A percentile compares a stretch with the other conserved stretches of the same genome.
These are phyloP conservation scores for Caenorhabditis drosophilae DNA, from an alignment of 2,888 invertebrate species.

Conservation along the genomic window DNA sequence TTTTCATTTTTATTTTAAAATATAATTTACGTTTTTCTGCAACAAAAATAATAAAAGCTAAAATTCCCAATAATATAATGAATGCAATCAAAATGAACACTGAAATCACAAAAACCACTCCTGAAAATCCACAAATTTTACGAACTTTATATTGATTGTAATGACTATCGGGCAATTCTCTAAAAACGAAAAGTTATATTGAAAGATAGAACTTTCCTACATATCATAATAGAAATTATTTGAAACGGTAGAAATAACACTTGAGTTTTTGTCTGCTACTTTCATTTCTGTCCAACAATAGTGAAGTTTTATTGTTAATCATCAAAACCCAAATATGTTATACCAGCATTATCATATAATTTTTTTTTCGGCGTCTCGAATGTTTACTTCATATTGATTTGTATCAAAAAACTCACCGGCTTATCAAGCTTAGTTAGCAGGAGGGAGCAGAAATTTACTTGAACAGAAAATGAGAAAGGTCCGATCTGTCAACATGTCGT, in stretches of 20 bases:
- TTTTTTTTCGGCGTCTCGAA: no score
- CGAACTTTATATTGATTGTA: conserved; percentile 19
- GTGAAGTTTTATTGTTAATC: no score
- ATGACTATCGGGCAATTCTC: conserved; percentile 24
- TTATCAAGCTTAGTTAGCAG: conserved; percentile 3
- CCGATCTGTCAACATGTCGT: no score
- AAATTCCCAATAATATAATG: conserved; percentile 15
- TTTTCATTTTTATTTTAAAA: background rate
- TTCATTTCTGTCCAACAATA: no score
- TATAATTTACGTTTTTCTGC: conserved; percentile 25
- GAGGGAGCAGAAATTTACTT: background rate
- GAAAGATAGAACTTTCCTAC: conserved; percentile 8
- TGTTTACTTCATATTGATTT: conserved; percentile 4
- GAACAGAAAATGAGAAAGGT: no score
- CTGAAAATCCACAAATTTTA: conserved; percentile 27
- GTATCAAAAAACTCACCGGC: background rate
- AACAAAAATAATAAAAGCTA: conserved; percentile 24
- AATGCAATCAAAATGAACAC: conserved; percentile 18
- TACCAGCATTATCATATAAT: no score
- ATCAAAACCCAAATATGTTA: no score
- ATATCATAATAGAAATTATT: conserved; percentile 24
- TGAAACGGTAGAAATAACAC: conserved; percentile 7
- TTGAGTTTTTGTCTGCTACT: no score
- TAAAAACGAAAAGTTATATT: conserved; percentile 7
- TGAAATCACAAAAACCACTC: conserved; percentile 12